phyloP scores from a whole-genome alignment of 2,113 vertebrate species.

The Brachypodius melanocephalos region DNA sequence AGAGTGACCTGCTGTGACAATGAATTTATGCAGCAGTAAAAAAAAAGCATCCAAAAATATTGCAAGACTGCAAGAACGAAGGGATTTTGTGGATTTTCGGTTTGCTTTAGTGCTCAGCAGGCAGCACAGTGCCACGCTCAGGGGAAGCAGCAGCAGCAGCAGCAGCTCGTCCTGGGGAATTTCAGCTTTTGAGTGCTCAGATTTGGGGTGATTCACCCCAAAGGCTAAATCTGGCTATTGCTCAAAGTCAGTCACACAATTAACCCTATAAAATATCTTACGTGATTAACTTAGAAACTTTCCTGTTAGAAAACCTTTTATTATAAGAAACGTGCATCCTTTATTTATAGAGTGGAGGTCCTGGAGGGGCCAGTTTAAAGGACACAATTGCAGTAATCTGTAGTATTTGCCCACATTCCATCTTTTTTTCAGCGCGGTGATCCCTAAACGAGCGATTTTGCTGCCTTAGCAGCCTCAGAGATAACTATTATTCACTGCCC shows the following conservation, averaged over 20 bases:
- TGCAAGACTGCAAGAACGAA: not conserved
- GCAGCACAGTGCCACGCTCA: fast-evolving
- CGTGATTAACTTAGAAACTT: not conserved
- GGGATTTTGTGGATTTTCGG: fast-evolving
- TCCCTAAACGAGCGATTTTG: fast-evolving
- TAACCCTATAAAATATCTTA: not conserved
- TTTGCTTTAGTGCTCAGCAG: not conserved
- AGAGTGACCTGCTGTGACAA: not conserved
- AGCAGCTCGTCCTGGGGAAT: not conserved
- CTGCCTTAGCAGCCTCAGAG: not conserved
- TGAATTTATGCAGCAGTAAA: not conserved
- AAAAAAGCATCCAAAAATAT: not conserved
- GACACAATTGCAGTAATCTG: fast-evolving
- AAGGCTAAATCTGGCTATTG: not conserved
- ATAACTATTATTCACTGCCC: fast-evolving
- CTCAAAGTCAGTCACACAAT: not conserved
- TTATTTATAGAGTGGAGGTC: fast-evolving
- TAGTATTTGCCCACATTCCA: fast-evolving
- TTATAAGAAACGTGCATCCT: too few species aligned
- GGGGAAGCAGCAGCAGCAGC: not conserved
- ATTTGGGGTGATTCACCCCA: not conserved
- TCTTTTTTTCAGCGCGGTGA: fast-evolving
- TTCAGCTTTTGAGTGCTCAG: not conserved
- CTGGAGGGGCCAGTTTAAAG: too few species aligned
- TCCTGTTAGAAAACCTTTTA: not conserved